phyloP scores from a whole-genome alignment of 1,140 invertebrate species.

The Adelges cooleyi region DNA sequence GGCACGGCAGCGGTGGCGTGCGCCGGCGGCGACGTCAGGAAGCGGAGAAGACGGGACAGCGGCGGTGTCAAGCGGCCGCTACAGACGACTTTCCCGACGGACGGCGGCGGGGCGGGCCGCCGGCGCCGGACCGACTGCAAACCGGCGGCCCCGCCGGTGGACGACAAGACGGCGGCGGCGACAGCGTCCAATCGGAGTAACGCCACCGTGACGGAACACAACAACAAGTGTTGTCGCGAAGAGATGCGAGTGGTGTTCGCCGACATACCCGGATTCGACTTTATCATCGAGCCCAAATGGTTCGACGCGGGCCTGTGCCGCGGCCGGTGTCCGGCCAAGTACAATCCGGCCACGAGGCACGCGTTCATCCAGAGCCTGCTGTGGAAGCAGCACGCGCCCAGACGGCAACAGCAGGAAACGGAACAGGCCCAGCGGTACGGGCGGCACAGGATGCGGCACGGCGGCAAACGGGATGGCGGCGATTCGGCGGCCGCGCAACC shows the following conservation, averaged over 20 bases:
- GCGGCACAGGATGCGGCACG: not conserved
- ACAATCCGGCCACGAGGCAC: conserved; percentile 58
- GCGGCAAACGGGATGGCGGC: conserved; percentile 30
- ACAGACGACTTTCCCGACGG: not conserved
- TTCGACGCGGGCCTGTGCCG: conserved; percentile 64
- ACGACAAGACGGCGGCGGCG: not conserved
- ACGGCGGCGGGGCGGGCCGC: not conserved
- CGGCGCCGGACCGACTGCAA: not conserved
- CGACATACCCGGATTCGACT: conserved; percentile 55
- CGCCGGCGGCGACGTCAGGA: not conserved
- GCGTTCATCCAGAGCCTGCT: conserved; percentile 58
- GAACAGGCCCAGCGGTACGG: too few relatives aligned
- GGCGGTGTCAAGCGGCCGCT: not conserved
- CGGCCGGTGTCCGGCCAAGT: conserved; percentile 55
- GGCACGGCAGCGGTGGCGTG: not conserved
- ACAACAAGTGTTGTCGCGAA: conserved; percentile 50
- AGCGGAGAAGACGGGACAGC: not conserved
- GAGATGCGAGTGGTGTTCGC: conserved; percentile 52
- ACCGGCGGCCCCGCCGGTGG: not conserved
- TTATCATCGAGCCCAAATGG: conserved; percentile 54
- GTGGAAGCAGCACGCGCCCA: conserved; percentile 46
- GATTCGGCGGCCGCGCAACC: not conserved
- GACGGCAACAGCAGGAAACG: too few relatives aligned
- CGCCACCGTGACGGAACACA: not conserved
- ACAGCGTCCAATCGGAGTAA: not conserved